Evolutionary conservation across 1,140 invertebrate species (phyloP).

Genomic region (Ridgeia piscesae): DNA sequence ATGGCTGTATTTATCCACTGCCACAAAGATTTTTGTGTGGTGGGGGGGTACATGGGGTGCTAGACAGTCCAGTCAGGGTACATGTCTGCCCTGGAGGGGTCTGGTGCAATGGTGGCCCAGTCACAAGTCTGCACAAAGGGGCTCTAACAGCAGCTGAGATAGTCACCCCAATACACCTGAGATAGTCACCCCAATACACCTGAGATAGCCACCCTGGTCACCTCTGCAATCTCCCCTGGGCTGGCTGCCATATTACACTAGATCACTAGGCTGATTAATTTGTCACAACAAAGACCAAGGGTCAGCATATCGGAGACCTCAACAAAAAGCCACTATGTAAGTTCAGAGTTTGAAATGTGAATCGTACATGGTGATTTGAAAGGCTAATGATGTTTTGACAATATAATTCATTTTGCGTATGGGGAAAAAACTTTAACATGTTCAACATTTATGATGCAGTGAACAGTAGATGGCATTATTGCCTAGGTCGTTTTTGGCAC

Average conservation of each 20-base stretch:
- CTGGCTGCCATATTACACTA: not conserved
- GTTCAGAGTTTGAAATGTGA: not conserved
- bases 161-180: too few species aligned
- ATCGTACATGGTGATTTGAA: not conserved
- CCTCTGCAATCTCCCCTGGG: not conserved
- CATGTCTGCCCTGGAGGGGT: not conserved
- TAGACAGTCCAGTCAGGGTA: not conserved
- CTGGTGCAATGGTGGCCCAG: not conserved
- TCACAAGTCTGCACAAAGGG: not conserved
- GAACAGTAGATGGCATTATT: not conserved
- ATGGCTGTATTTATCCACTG: not conserved
- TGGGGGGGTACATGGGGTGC: not conserved
- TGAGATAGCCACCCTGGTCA: too few species aligned
- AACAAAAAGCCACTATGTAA: not conserved
- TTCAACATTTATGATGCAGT: not conserved
- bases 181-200: too few species aligned
- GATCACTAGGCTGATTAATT: not conserved
- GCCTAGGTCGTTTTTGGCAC: too few species aligned
- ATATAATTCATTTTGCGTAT: not conserved
- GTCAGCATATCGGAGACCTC: not conserved
- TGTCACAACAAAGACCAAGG: not conserved
- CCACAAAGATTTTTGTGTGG: not conserved
- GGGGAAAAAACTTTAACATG: not conserved
- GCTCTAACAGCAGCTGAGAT: not conserved
- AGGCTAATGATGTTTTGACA: not conserved